Conservation (phyloP, 2,888 invertebrate genomes). For the Rotaria sp. region DNA sequence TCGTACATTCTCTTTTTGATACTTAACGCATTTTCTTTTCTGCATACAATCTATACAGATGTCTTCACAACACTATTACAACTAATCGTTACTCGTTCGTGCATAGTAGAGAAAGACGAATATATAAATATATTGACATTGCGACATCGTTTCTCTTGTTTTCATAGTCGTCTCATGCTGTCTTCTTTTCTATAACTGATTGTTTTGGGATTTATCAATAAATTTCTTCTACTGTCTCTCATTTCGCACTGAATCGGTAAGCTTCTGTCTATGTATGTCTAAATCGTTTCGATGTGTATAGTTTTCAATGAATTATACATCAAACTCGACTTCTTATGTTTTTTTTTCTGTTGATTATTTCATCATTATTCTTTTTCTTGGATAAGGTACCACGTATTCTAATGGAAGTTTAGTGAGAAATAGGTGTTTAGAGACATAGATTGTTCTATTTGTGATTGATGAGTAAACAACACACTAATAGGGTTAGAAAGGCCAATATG, state of each 20-base stretch:
- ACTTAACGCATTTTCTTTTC: neutral
- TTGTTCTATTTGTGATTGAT: neutral
- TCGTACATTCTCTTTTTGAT: neutral
- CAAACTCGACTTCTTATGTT: neutral
- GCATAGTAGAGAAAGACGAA: neutral
- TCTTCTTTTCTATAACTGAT: neutral
- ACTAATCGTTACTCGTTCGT: constrained; percentile 9
- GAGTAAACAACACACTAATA: neutral
- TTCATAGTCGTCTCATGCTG: neutral
- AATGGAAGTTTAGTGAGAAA: neutral
- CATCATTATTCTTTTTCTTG: neutral
- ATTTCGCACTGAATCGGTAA: neutral
- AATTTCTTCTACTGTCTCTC: neutral
- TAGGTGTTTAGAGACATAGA: neutral
- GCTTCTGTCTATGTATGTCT: neutral
- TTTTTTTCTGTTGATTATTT: neutral
- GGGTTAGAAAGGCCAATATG: neutral
- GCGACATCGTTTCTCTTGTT: constrained; percentile 5
- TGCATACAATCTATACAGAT: neutral
- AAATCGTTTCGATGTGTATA: neutral
- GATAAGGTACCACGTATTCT: neutral
- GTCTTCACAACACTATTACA: neutral
- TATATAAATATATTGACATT: neutral
- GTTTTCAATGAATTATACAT: neutral
- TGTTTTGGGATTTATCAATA: constrained; percentile 17